These are phyloP conservation scores for Dryococelus australis DNA, from an alignment of 2,888 invertebrate genomes.

Conservation along the genomic window DNA sequence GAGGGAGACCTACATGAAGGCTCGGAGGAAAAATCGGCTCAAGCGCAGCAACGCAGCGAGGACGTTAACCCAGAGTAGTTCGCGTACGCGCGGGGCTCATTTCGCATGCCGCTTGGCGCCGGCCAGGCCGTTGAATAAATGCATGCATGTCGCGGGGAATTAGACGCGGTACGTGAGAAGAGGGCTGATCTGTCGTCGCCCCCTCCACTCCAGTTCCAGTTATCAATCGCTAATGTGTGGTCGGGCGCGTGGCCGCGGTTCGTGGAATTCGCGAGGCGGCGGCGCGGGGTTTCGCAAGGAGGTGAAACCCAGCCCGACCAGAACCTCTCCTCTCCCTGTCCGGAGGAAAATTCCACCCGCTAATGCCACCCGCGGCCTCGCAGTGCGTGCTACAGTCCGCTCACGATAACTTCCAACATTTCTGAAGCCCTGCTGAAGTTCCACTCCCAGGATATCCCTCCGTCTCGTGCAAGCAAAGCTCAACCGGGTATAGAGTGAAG, in stretches of 20 bases:
- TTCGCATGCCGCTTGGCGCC: background rate
- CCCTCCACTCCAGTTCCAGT: background rate
- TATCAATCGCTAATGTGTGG: background rate
- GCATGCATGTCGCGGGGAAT: background rate
- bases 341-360: background rate
- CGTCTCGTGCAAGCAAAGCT: too few relatives aligned
- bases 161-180: background rate
- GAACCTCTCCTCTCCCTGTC: background rate
- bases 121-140: background rate
- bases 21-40: background rate
- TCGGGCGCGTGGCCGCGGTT: background rate
- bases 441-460: too few relatives aligned
- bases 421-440: too few relatives aligned
- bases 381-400: too few relatives aligned
- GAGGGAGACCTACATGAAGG: background rate
- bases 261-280: background rate
- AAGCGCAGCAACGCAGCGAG: background rate
- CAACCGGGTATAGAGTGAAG: too few relatives aligned
- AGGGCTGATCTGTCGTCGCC: background rate
- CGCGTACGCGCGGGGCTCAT: background rate
- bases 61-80: background rate
- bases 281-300: background rate
- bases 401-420: too few relatives aligned
- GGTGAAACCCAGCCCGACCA: background rate
- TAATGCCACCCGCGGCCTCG: too few relatives aligned